Base-by-base conservation (phyloP, 2,797 vertebrate species). In the Clarias platycephalus region DNA sequence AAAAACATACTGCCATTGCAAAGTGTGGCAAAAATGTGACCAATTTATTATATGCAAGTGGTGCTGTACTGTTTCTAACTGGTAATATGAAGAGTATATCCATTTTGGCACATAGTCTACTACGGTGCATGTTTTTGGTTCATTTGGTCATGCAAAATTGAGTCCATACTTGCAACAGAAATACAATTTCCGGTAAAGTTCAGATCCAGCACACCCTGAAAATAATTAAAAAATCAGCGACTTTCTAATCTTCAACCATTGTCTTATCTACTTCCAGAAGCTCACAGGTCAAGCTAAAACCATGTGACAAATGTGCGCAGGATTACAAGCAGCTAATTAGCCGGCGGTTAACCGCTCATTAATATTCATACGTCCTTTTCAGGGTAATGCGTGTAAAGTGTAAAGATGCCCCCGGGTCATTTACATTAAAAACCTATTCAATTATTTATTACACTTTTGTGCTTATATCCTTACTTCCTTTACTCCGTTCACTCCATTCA, bases 361-460 rank as follows among this genome's bases (percentile, higher is more conserved):
- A 60, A 78, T 78, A 62, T 62, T 24, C 22, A 78, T 77, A n/a
- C 31, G 10, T 15, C 28, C 12, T 78, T 60, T 78, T 78, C 57
- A 58, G 5, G 74, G 74, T 76, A 58, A 28, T 57, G 49, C 8
- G 60, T 16, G 3, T 16, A 57, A 37, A 58, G 74, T 76, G 74
- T 58, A 20, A 58, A 76, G 7, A 31, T 24, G 20, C 24, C 55
- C 55, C 31, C 31, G 37, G 28, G 57, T n/a, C 31, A 37, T 78
- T 78, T 37, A 60, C 31, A 34, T n/a, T 37, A 58, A 15, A 78
- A 26, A 28, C 20, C 40, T 66, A 20, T 64, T 66, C 40, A 49
- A 28, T 80, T 49, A 80, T 80, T 80, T 63, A 80, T 80, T 80
- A 80, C 60, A 6, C n/a, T 18, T 28, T 37, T 15, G 75, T 60